Percentiles rank a stretch among this genome's conserved stretches.
Conservation (phyloP, 2,797 vertebrate genomes). For the Myoxocephalus aenaeus region DNA sequence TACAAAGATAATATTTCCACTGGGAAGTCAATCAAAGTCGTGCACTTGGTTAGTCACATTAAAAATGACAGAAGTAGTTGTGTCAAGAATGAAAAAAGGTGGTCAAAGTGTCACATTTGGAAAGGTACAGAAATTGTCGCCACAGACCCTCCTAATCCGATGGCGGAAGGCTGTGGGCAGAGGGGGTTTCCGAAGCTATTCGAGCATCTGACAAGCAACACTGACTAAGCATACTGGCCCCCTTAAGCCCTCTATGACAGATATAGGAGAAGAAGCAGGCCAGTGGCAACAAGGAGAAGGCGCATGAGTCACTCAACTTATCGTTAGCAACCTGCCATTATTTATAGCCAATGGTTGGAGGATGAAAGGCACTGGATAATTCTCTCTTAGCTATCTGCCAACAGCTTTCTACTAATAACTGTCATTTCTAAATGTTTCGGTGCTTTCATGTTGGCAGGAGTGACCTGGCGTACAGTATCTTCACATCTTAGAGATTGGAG, state of each 20-base stretch:
- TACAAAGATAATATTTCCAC: neutral
- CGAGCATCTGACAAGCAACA: constrained; percentile 8
- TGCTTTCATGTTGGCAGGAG: constrained; percentile 65
- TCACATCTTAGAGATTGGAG: constrained; percentile 48
- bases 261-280: constrained; percentile 60
- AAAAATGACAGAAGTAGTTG: constrained; percentile 9
- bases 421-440: constrained; percentile 69
- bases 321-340: constrained; percentile 82
- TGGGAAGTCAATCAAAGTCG: neutral
- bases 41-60: neutral
- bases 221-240: constrained; percentile 17
- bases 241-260: constrained; percentile 56
- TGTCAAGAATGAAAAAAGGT: neutral
- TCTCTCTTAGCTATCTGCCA: constrained; percentile 77
- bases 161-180: neutral
- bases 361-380: constrained; percentile 73
- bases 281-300: constrained; percentile 62
- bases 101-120: neutral
- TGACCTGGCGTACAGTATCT: constrained; percentile 50
- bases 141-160: neutral
- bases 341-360: constrained; percentile 71
- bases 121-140: constrained; percentile 4
- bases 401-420: constrained; percentile 77
- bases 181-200: constrained; percentile 30
- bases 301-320: constrained; percentile 75